phyloP scores from a whole-genome alignment of 2,797 vertebrate genomes.

The Apogon talboti region DNA sequence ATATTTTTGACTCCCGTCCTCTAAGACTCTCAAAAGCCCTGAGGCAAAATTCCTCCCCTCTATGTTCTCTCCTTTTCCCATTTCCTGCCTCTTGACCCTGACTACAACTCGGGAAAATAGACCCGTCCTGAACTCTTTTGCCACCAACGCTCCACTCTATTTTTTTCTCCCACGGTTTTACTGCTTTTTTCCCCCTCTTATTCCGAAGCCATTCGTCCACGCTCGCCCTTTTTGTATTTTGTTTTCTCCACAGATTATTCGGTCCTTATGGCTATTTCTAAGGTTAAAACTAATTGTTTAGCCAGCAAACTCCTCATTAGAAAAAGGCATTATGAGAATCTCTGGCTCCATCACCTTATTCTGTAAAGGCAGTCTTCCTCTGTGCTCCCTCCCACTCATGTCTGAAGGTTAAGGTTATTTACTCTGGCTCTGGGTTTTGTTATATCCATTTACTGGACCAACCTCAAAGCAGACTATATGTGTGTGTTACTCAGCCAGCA shows the following conservation, averaged over 20 bases:
- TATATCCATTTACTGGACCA: conserved; percentile 16
- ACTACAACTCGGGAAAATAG: conserved; percentile 45
- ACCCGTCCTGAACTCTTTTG: conserved; percentile 40
- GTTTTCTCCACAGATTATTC: conserved; percentile 15
- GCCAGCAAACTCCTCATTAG: too few species aligned
- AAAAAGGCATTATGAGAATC: background rate
- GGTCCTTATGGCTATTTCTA: background rate
- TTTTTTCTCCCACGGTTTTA: conserved; percentile 4
- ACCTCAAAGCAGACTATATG: background rate
- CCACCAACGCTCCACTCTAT: background rate
- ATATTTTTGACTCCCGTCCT: conserved; percentile 41
- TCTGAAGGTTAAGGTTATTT: background rate
- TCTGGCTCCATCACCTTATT: background rate
- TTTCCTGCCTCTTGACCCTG: conserved; percentile 60
- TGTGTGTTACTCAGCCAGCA: conserved; percentile 12
- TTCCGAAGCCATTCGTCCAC: conserved; percentile 9
- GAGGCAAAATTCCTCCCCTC: conserved; percentile 42
- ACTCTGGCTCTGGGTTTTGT: conserved; percentile 5
- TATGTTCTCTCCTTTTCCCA: conserved; percentile 40
- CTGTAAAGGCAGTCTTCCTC: background rate
- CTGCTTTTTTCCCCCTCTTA: conserved; percentile 14
- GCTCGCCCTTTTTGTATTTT: conserved; percentile 2
- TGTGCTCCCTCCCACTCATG: background rate
- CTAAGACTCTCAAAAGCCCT: conserved; percentile 53
- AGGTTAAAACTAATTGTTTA: conserved; percentile 6